Evolutionary conservation across 2,113 vertebrate genomes (phyloP).

Genomic region (Tychaedon coryphoeus): DNA sequence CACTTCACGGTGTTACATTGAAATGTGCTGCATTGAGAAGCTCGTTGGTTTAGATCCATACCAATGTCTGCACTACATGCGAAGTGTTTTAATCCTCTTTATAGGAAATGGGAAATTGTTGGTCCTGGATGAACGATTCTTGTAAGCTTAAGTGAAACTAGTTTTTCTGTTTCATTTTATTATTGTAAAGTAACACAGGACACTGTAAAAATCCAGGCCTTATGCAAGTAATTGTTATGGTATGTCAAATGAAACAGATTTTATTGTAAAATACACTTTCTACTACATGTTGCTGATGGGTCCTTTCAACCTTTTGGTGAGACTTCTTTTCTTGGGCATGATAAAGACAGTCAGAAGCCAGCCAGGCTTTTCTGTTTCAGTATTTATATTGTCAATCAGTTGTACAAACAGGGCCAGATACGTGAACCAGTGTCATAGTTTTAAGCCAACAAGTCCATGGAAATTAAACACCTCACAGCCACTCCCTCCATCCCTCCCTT

Average conservation of each 20-base stretch:
- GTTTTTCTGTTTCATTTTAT: neutral
- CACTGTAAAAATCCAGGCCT: neutral
- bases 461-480: neutral
- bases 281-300: neutral
- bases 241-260: neutral
- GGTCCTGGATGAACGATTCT: neutral
- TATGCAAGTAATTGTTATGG: neutral
- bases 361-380: neutral
- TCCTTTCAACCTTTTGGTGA: neutral
- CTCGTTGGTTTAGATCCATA: neutral
- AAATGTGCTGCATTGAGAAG: neutral
- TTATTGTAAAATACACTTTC: neutral
- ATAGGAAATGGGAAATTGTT: neutral
- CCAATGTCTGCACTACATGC: neutral
- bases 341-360: neutral
- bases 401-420: neutral
- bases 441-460: neutral
- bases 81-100: neutral
- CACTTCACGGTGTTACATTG: neutral
- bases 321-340: neutral
- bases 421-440: neutral
- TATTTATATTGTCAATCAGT: neutral
- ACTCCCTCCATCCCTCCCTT: neutral
- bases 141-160: neutral
- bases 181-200: neutral